Evolutionary conservation across 2,797 vertebrate species (phyloP).

Genomic region (Sphenopsis melanotis): DNA sequence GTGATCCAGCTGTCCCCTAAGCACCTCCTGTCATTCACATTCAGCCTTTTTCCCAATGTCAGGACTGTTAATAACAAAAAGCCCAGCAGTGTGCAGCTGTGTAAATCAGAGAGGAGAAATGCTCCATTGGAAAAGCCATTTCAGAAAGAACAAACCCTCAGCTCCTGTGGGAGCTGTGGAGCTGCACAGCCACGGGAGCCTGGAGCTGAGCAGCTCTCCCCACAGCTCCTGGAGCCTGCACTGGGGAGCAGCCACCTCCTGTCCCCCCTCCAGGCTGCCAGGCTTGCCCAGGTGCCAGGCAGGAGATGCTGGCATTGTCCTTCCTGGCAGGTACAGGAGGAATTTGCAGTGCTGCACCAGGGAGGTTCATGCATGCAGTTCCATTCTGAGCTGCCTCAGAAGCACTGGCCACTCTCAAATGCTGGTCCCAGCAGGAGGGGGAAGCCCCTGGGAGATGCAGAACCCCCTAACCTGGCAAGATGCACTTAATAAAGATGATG

Average conservation of each 20-base stretch:
- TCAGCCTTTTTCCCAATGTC: not conserved
- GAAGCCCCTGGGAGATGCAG: not conserved
- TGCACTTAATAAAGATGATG: not conserved
- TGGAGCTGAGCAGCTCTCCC: not conserved
- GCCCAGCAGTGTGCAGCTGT: not conserved
- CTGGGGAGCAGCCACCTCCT: not conserved
- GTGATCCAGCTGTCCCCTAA: not conserved
- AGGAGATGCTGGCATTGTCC: not conserved
- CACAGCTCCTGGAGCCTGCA: not conserved
- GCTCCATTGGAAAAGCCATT: constrained; percentile 18
- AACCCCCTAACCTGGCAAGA: not conserved
- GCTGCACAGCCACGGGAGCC: not conserved
- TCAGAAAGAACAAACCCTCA: not conserved
- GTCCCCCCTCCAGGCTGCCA: not conserved
- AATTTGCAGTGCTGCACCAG: not conserved
- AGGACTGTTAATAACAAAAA: not conserved
- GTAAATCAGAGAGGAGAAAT: not conserved
- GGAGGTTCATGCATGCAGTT: not conserved
- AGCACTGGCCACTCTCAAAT: not conserved
- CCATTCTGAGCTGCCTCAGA: not conserved
- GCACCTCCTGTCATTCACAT: not conserved
- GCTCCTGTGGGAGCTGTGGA: not conserved
- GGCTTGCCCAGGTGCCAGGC: not conserved
- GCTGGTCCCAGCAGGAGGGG: not conserved
- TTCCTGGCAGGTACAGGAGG: not conserved